Evolutionary conservation across 2,797 vertebrate species (phyloP), one percentile per base, ranked within the genome.

Genomic region (Arctocebus calabarensis): DNA sequence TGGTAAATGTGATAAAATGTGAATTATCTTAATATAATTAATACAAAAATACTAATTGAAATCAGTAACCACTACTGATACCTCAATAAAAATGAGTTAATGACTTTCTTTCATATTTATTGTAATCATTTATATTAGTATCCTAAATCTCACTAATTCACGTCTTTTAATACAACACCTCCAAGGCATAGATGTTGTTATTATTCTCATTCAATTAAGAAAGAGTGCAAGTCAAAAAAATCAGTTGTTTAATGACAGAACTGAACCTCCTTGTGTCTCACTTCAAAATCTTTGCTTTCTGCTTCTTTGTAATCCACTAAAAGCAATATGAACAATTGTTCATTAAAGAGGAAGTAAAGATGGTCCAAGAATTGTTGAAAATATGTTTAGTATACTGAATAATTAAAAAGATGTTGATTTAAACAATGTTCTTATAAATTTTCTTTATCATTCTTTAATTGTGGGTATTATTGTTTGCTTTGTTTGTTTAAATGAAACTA

Each of bases 351-450:
- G 12, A 32, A 81, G 25, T 90, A 75, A 2, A 55, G 22, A 70
- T 94, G 32, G 32, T n/a, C 59, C 92, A 90, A 89, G 23, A 87
- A 61, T 82, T 23, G 66, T 32, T 81, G n/a, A 87, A 87, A 92
- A 70, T 88, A 64, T 27, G 8, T 82, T 94, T 19, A 75, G 16
- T 11, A n/a, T 74, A 37, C 81, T 20, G 70, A 70, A 57, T 74
- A 94, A 48, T 77, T 29, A 90, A 90, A 34, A 59, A 87, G 61
- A 32, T 66, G 32, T 83, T 91, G 48, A 81, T 93, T 87, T 96
- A 82, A 94, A 79, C 68, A 85, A 17, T 88, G 71, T 17, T 19
- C 14, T 1, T 2, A 14, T 86, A 89, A 77, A 4, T 57, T 83
- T 77, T 82, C 20, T 87, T 77, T n/a, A n/a, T 68, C 78, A 19